phyloP scores from a whole-genome alignment of 2,113 vertebrate genomes.

The Chamaetylas fuelleborni region DNA sequence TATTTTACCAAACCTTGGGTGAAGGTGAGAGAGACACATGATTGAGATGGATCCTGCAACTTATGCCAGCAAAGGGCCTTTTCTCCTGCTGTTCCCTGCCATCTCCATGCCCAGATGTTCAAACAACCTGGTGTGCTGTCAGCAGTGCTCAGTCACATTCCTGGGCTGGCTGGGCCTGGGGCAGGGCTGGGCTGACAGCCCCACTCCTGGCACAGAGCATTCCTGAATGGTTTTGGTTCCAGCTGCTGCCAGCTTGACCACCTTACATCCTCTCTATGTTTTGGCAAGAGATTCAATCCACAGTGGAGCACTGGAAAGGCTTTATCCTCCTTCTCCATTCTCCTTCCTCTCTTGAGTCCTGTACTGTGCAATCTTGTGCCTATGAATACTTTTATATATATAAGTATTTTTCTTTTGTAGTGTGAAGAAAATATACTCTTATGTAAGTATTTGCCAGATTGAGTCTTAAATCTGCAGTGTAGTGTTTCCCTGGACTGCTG shows the following conservation, averaged over 20 bases:
- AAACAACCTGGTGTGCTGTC: neutral
- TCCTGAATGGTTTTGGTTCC: neutral
- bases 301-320: neutral
- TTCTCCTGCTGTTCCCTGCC: neutral
- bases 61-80: neutral
- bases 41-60: neutral
- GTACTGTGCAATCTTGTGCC: neutral
- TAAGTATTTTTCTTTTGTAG: constrained; percentile 47
- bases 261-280: neutral
- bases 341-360: neutral
- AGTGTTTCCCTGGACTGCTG: constrained; percentile 28
- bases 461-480: constrained; percentile 47
- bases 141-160: neutral
- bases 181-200: neutral
- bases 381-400: neutral
- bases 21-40: neutral
- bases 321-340: neutral
- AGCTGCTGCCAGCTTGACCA: neutral
- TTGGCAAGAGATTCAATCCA: neutral
- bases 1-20: neutral
- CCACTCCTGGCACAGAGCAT: accelerated
- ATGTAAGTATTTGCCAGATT: constrained; percentile 50
- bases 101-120: accelerated
- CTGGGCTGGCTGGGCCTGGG: neutral
- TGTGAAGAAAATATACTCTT: constrained; percentile 35